Percentiles rank a stretch among this genome's conserved stretches.
Conservation (phyloP, 1,140 invertebrate genomes). For the Vollenhovia emeryi region DNA sequence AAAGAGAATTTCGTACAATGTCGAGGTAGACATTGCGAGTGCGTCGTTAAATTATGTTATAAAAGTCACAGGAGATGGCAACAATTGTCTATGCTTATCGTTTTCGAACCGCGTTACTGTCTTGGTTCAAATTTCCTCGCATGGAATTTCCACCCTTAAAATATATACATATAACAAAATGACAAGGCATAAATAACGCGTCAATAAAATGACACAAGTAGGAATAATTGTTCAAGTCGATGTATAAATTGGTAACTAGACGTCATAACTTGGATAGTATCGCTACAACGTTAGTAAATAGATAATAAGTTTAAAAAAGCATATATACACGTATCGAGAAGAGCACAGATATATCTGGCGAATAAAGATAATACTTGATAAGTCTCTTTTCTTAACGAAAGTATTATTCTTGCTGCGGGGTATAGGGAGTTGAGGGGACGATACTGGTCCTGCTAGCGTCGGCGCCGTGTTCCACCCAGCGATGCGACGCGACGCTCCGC, state of each 20-base stretch:
- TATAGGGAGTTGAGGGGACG: not conserved
- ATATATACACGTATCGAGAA: not conserved
- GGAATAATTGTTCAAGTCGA: not conserved
- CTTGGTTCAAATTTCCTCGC: not conserved
- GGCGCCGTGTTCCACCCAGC: slow-evolving; percentile 50
- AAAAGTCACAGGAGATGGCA: not conserved
- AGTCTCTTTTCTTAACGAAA: not conserved
- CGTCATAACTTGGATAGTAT: not conserved
- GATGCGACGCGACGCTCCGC: slow-evolving; percentile 8
- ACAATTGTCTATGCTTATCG: not conserved
- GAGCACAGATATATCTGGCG: not conserved
- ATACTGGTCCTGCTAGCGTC: slow-evolving; percentile 17
- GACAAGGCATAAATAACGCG: too few species aligned
- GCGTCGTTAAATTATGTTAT: not conserved
- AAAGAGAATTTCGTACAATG: slow-evolving; percentile 8
- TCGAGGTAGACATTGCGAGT: not conserved
- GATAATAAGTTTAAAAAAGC: not conserved
- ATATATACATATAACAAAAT: too few species aligned
- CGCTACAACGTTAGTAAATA: not conserved
- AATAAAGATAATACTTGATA: not conserved
- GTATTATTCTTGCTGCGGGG: not conserved
- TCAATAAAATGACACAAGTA: not conserved
- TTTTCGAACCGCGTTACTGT: not conserved
- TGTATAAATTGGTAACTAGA: not conserved
- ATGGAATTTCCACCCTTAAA: not conserved